Evolutionary conservation across 2,888 invertebrate species (phyloP), one percentile per base, ranked within the genome.

Genomic region (Dynastes hyllus): DNA sequence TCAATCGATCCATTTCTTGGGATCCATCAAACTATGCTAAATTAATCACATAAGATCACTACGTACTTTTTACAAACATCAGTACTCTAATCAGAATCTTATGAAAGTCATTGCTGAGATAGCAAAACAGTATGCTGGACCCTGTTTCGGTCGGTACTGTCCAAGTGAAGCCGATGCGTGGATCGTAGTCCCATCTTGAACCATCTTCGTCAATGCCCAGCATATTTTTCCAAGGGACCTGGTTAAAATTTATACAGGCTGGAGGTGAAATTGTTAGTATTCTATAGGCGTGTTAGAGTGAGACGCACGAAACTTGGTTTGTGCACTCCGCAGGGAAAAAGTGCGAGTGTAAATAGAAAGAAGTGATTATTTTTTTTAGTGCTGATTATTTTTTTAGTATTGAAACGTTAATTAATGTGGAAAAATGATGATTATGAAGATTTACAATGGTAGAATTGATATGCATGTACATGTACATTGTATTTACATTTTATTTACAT

Each of bases 211-310:
- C 50, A 2, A 70, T 22, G 16, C 76, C 70, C 6, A 70, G 70
- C 13, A 16, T 78, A 9, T 50, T 78, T 78, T 69, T 71, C 78
- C 78, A 78, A 71, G 55, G 40, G 6, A 58, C 77, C 77, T 77
- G 55, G 69, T 69, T 77, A 77, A 77, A 77, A 77, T 69, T 37
- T 69, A 69, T 27, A 29, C 37, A 70, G 50, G 70, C 63, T 78
- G 61, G 50, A 78, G 63, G 58, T 50, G 32, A 77, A 8, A 50
- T 53, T 70, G 78, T 78, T 78, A 78, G 78, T 78, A 78, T 53
- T 37, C 45, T 45, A 53, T 37, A 61, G 22, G 22, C n/a, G 16
- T 53, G 53, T 3, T 11, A 53, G n/a, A n/a, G n/a, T 11, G 1
- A 45, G 45, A 45, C 45, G 11, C 45, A 45, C 45, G 0, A 45